Percentiles rank a stretch among this genome's conserved stretches.
Conservation (phyloP, 2,888 invertebrate genomes). For the Aporophyla lueneburgensis region DNA sequence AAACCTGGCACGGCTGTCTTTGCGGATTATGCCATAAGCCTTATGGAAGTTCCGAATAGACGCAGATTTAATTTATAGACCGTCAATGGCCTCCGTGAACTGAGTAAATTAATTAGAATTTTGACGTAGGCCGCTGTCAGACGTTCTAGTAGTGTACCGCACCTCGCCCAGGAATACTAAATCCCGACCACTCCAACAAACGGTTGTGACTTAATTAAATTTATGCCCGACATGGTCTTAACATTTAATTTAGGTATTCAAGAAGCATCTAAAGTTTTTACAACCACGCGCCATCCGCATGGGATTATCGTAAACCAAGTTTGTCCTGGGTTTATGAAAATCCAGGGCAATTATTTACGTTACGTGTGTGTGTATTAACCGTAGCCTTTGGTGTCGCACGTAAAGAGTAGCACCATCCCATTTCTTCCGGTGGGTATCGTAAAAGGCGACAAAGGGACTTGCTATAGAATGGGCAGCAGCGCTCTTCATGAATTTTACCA, state of each 20-base stretch:
- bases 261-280: conserved; percentile 51
- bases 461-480: too few species aligned
- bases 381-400: too few species aligned
- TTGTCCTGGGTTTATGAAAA: conserved; percentile 36
- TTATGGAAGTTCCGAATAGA: conserved; percentile 53
- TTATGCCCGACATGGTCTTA: conserved; percentile 52
- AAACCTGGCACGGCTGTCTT: conserved; percentile 40
- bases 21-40: conserved; percentile 53
- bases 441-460: too few species aligned
- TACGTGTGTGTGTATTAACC: background rate
- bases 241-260: conserved; percentile 61
- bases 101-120: conserved; percentile 68
- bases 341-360: conserved; percentile 4
- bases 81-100: conserved; percentile 60
- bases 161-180: conserved; percentile 64
- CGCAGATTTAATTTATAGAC: conserved; percentile 63
- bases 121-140: conserved; percentile 68
- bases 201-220: conserved; percentile 62
- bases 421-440: too few species aligned
- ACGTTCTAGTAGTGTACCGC: conserved; percentile 50
- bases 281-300: conserved; percentile 30
- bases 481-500: too few species aligned
- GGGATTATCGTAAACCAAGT: conserved; percentile 43
- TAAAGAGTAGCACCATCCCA: too few species aligned
- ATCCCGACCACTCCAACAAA: conserved; percentile 47